phyloP scores from a whole-genome alignment of 53 echinoderm and acorn worm species.

The Astropecten irregularis region DNA sequence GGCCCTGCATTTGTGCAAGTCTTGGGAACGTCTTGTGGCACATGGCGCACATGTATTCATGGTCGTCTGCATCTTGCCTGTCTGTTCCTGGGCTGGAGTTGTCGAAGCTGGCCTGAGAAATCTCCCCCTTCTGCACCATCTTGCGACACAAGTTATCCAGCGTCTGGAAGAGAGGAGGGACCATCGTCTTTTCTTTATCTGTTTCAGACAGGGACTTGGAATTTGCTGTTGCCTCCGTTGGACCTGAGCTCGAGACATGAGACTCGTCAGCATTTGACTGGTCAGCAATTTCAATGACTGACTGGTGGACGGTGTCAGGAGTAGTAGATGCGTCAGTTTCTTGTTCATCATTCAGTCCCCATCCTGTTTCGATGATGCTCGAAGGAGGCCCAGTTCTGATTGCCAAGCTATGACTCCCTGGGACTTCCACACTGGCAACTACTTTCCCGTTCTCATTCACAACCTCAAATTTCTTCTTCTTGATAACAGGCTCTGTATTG shows the following conservation, averaged over 20 bases:
- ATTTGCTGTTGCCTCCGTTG: background rate
- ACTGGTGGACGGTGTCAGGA: background rate
- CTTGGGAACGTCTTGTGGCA: conserved; percentile 46
- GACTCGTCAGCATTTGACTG: background rate
- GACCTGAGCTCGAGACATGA: background rate
- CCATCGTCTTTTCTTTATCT: background rate
- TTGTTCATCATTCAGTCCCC: background rate
- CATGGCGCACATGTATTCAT: conserved; percentile 21
- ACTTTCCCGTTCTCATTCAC: conserved; percentile 32
- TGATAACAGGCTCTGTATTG: conserved; percentile 7
- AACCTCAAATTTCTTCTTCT: conserved; percentile 30
- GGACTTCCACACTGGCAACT: conserved; percentile 15
- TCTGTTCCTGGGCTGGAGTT: background rate
- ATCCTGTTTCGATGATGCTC: background rate
- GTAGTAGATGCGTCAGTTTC: too few relatives aligned
- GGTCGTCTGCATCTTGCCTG: background rate
- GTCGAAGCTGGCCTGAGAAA: background rate
- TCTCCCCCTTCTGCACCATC: background rate
- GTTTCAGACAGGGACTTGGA: background rate
- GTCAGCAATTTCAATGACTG: background rate
- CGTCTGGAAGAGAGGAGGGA: conserved; percentile 6
- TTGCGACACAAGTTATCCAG: background rate
- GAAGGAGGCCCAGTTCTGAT: background rate
- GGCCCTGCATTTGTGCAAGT: conserved; percentile 39
- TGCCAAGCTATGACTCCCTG: background rate